Conservation (phyloP, 2,888 invertebrate genomes). For the Parasteatoda lunata region DNA sequence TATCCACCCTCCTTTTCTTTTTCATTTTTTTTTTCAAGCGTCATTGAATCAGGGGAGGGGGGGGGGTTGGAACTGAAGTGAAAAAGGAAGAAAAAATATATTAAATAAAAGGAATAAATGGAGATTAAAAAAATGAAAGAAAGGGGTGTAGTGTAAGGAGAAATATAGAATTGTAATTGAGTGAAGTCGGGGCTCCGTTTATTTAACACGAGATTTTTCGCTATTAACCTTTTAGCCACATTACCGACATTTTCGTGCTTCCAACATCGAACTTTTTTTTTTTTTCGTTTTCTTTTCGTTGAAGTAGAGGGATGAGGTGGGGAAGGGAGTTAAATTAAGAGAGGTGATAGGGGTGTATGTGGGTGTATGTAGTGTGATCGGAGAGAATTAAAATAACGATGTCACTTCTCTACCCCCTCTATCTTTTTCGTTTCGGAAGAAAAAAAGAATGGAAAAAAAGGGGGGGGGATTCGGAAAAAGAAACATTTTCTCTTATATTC, state of each 20-base stretch:
- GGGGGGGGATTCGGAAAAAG: neutral
- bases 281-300: conserved; percentile 12
- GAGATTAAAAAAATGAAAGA: conserved; percentile 18
- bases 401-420: conserved; percentile 40
- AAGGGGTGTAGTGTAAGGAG: conserved; percentile 18
- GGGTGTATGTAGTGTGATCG: neutral
- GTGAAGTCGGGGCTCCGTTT: conserved; percentile 63
- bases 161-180: conserved; percentile 66
- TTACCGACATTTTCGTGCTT: conserved; percentile 61
- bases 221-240: conserved; percentile 68
- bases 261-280: conserved; percentile 60
- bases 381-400: conserved; percentile 66
- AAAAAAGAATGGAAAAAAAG: conserved; percentile 7
- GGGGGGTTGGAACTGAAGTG: conserved; percentile 5
- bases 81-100: conserved; percentile 5
- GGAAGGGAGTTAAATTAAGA: conserved; percentile 9
- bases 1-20: conserved; percentile 9
- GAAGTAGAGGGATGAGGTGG: conserved; percentile 32
- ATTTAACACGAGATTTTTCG: conserved; percentile 67
- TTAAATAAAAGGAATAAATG: neutral
- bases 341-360: conserved; percentile 10
- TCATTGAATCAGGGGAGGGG: conserved; percentile 31
- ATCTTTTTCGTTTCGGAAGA: neutral
- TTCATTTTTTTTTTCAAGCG: conserved; percentile 42
- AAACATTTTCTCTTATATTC: conserved; percentile 17